These are phyloP conservation scores for Anguilla obscura DNA, from an alignment of 2,797 vertebrate genomes.

Conservation along the genomic window DNA sequence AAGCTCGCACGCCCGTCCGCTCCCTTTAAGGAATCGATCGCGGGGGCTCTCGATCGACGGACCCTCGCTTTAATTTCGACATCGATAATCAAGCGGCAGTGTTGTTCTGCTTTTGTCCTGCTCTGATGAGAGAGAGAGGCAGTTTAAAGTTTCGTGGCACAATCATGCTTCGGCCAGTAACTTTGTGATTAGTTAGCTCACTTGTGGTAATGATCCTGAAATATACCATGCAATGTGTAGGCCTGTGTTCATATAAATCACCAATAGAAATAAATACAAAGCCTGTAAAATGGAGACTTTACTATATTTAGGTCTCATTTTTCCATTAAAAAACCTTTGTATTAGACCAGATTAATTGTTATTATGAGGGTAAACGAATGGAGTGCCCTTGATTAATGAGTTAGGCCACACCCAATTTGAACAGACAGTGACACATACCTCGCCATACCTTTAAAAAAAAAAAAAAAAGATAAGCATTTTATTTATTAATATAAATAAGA, in stretches of 20 bases:
- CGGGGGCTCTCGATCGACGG: background rate
- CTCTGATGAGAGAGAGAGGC: background rate
- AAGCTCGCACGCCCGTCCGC: background rate
- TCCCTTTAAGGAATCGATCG: conserved; percentile 4
- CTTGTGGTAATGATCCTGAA: background rate
- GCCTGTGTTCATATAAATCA: background rate
- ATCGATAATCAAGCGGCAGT: background rate
- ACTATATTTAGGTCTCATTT: background rate
- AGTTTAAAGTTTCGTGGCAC: background rate
- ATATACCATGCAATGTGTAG: background rate
- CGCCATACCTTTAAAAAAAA: background rate
- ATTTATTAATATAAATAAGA: conserved; percentile 2
- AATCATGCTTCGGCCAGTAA: background rate
- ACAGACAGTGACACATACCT: background rate
- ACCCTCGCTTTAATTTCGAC: conserved; percentile 5
- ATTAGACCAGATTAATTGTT: background rate
- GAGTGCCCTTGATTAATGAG: background rate
- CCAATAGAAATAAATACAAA: background rate
- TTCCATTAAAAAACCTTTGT: background rate
- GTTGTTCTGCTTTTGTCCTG: background rate
- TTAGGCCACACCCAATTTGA: background rate
- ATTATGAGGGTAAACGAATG: background rate
- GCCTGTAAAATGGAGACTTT: background rate
- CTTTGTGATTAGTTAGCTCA: background rate
- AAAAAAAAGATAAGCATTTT: background rate